phyloP scores from a whole-genome alignment of 2,797 vertebrate species.

The Enteromius fasciolatus region DNA sequence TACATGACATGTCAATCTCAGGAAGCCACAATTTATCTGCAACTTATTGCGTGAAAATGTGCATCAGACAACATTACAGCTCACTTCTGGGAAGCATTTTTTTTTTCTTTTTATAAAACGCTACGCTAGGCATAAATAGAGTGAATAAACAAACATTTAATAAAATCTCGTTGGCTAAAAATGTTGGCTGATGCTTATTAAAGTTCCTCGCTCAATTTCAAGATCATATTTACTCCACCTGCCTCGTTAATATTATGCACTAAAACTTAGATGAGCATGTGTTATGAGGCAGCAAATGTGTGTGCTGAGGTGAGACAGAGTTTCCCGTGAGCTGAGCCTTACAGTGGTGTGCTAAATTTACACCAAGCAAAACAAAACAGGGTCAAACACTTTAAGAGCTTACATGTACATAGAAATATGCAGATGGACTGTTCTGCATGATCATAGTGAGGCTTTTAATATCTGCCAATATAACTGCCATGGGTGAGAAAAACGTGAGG shows the following conservation, averaged over 20 bases:
- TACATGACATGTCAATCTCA: slow-evolving; percentile 15
- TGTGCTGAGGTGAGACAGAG: slow-evolving; percentile 33
- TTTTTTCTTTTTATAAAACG: background rate
- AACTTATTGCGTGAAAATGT: background rate
- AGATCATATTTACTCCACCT: background rate
- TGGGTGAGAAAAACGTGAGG: background rate
- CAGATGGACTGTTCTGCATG: background rate
- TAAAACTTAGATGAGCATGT: slow-evolving; percentile 7
- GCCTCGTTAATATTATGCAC: background rate
- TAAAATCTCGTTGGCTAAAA: background rate
- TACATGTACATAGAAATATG: slow-evolving; percentile 23
- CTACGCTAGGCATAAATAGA: background rate
- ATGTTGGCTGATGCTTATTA: background rate
- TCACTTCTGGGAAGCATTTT: background rate
- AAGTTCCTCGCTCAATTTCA: background rate
- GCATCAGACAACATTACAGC: background rate
- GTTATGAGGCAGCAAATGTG: slow-evolving; percentile 28
- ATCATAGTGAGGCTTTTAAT: background rate
- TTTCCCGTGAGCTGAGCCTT: slow-evolving; percentile 38
- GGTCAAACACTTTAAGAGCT: slow-evolving; percentile 34
- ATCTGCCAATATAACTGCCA: background rate
- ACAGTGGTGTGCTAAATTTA: slow-evolving; percentile 47
- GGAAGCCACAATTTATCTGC: slow-evolving; percentile 2
- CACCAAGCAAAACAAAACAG: slow-evolving; percentile 39
- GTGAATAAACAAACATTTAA: background rate